Base-by-base conservation (phyloP, 2,113 vertebrate species). In the Chelonoidis abingdonii region DNA sequence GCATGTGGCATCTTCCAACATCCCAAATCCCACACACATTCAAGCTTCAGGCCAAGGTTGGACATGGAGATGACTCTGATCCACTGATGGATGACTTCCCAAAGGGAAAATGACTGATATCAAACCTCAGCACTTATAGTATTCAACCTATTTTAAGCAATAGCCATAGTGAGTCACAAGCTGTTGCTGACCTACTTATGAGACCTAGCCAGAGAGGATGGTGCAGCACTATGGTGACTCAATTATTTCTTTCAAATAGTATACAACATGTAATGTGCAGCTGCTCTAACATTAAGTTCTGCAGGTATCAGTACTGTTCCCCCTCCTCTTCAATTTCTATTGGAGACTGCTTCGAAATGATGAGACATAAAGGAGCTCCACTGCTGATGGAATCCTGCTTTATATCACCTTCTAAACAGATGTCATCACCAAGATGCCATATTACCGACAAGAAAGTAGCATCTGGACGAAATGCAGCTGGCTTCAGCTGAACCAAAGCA, bases 341-440 rank as follows among this genome's bases (percentile, higher is more conserved):
- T 27, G 75, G 75, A 27, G 24, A 29, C 11, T 78, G 6, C 11
- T 78, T 8, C 6, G 5, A 76, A 12, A 47, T 12, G 75, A 76
- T 76, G 22, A 76, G 75, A 72, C 65, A 38, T 38, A 38, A 72
- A 54, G 21, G 53, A 8, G 53, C 3, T 21, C 53, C 53, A 54
- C 53, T 54, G 53, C 21, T 72, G 22, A 53, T 0, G 1, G 29
- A 80, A 1, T 5, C 1, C 25, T 76, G 16, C 4, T 38, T 80
- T 87, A 62, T 10, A 8, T 16, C 54, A 54, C 4, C 76, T 82
- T 84, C 78, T 41, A 50, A 87, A 87, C 49, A 0, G 54, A 12
- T 1, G 6, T 5, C 59, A 47, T 50, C 47, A 50, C 5, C 83
- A 92, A 54, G 7, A 5, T 62, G 8, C 52, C 53, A 69, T 44